These are phyloP conservation scores for Triplophysa bombifrons DNA, from an alignment of 2,797 vertebrate genomes.

Conservation along the genomic window DNA sequence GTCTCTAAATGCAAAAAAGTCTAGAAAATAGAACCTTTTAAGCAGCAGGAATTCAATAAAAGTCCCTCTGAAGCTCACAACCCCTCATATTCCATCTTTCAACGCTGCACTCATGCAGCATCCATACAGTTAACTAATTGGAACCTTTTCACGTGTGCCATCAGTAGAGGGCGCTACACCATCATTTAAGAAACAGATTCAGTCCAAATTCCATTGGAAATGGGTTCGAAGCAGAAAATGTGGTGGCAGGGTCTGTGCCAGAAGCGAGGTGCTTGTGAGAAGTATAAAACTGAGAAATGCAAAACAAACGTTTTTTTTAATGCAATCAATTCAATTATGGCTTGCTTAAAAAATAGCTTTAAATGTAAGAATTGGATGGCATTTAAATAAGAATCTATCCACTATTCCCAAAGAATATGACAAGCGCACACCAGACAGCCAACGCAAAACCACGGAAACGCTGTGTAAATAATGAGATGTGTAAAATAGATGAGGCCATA, in stretches of 20 bases:
- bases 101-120: not conserved
- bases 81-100: not conserved
- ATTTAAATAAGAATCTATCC: not conserved
- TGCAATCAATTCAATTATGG: not conserved
- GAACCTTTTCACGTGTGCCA: conserved; percentile 56
- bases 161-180: conserved; percentile 84
- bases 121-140: not conserved
- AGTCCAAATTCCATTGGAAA: conserved; percentile 55
- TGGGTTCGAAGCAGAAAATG: conserved; percentile 45
- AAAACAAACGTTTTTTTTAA: not conserved
- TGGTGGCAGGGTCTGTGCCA: conserved; percentile 17
- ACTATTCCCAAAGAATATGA: not conserved
- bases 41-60: not conserved
- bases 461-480: conserved; percentile 78
- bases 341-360: not conserved
- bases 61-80: not conserved
- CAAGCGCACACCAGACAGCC: conserved; percentile 15
- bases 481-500: conserved; percentile 77
- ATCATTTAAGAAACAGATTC: conserved; percentile 64
- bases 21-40: not conserved
- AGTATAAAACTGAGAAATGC: not conserved
- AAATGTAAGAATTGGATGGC: not conserved
- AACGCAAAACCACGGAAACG: conserved; percentile 63
- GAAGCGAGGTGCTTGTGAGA: not conserved
- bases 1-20: not conserved